phyloP scores from a whole-genome alignment of 2,113 vertebrate species.

The Ophiodon elongatus region DNA sequence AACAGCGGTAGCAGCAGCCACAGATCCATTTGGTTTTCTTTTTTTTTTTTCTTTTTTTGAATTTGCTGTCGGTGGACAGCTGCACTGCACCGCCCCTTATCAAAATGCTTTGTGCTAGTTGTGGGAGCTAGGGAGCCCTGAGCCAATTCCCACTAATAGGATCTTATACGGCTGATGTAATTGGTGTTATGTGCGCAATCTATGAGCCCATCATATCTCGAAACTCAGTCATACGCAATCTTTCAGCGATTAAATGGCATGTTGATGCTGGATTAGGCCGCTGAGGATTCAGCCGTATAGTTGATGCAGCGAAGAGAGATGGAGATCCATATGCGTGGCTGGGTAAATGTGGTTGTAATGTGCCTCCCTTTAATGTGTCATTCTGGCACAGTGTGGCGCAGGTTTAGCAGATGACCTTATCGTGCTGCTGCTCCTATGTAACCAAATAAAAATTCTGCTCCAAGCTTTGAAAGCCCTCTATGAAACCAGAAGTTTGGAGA shows the following conservation, averaged over 20 bases:
- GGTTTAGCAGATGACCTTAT: slow-evolving; percentile 55
- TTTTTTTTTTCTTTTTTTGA: slow-evolving; percentile 3
- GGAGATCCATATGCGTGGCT: slow-evolving; percentile 54
- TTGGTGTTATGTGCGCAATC: slow-evolving; percentile 71
- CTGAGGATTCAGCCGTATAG: slow-evolving; percentile 54
- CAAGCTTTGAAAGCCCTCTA: slow-evolving; percentile 38
- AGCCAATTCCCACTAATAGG: slow-evolving; percentile 73
- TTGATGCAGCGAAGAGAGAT: slow-evolving; percentile 34
- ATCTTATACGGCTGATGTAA: slow-evolving; percentile 73
- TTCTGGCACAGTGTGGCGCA: slow-evolving; percentile 60
- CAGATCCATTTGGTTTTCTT: slow-evolving; percentile 58
- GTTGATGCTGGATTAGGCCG: slow-evolving; percentile 71
- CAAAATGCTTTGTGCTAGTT: slow-evolving; percentile 69
- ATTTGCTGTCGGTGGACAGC: slow-evolving; percentile 72
- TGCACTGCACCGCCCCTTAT: slow-evolving; percentile 78
- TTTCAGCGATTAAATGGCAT: slow-evolving; percentile 63
- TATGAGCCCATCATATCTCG: slow-evolving; percentile 63
- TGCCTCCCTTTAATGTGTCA: slow-evolving; percentile 67
- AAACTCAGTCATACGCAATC: slow-evolving; percentile 63
- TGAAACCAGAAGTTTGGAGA: slow-evolving; percentile 30
- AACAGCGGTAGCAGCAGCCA: slow-evolving; percentile 84
- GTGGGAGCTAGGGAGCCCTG: slow-evolving; percentile 54
- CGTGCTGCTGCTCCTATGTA: slow-evolving; percentile 40
- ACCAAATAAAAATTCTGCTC: slow-evolving; percentile 46
- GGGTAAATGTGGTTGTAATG: slow-evolving; percentile 64